These are phyloP conservation scores for Berghia stephanieae DNA, from an alignment of 1,140 invertebrate species.

Conservation along the genomic window DNA sequence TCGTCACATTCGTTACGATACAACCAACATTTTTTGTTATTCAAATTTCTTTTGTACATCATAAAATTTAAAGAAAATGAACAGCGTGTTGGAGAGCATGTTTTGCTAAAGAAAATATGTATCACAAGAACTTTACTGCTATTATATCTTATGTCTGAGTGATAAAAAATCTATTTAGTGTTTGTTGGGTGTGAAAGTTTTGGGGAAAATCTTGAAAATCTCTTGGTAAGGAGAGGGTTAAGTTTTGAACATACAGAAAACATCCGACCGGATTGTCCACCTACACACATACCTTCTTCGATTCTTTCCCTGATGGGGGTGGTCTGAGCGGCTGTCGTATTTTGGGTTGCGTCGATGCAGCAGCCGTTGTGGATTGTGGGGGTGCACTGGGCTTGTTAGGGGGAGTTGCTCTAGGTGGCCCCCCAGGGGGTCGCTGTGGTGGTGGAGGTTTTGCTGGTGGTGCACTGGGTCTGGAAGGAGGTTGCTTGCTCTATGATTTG, in stretches of 20 bases:
- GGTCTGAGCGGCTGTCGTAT: constrained; percentile 50
- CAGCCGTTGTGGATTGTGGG: constrained; percentile 25
- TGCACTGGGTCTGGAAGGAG: constrained; percentile 53
- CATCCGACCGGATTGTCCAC: background rate
- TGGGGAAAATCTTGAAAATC: background rate
- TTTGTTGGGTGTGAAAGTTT: too few species aligned
- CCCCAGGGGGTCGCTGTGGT: constrained; percentile 52
- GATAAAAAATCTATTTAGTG: too few species aligned
- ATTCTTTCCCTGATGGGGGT: constrained; percentile 45
- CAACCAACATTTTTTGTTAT: too few species aligned
- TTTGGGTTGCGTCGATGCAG: constrained; percentile 43
- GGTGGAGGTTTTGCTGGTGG: constrained; percentile 59
- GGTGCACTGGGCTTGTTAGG: constrained; percentile 44
- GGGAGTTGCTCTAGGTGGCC: constrained; percentile 41
- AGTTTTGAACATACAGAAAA: background rate
- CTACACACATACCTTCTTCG: constrained; percentile 37
- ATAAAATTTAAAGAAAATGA: too few species aligned
- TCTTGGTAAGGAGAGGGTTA: background rate
- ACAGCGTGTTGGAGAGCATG: too few species aligned
- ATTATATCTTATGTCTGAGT: too few species aligned
- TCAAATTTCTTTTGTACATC: too few species aligned
- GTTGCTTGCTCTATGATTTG: constrained; percentile 38
- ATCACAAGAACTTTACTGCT: too few species aligned
- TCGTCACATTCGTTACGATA: too few species aligned
- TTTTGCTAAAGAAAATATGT: too few species aligned